Evolutionary conservation across 2,797 vertebrate species (phyloP).

Genomic region (Betta splendens): DNA sequence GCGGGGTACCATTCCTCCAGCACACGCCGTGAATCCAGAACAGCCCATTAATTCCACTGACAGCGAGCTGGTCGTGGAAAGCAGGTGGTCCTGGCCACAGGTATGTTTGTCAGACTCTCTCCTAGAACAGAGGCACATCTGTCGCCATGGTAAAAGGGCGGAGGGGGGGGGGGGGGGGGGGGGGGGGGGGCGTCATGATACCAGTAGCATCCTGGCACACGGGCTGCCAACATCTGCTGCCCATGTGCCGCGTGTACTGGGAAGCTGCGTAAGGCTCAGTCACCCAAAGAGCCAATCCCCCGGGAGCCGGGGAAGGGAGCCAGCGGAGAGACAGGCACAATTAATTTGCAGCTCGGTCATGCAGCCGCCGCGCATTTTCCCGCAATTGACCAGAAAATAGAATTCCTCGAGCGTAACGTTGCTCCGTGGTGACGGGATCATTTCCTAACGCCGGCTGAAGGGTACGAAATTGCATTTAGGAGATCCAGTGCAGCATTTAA

Average conservation of each 20-base stretch:
- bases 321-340: slow-evolving; percentile 62
- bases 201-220: slow-evolving; percentile 30
- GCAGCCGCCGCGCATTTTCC: slow-evolving; percentile 48
- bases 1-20: slow-evolving; percentile 1
- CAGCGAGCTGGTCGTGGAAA: slow-evolving; percentile 37
- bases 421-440: slow-evolving; percentile 60
- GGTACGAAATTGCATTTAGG: slow-evolving; percentile 54
- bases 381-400: slow-evolving; percentile 74
- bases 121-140: slow-evolving; percentile 55
- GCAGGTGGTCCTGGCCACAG: slow-evolving; percentile 70
- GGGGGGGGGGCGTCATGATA: slow-evolving; percentile 10
- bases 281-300: slow-evolving; percentile 57
- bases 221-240: slow-evolving; percentile 61
- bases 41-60: slow-evolving; percentile 32
- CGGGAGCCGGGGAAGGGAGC: slow-evolving; percentile 59
- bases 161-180: too few species aligned
- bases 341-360: slow-evolving; percentile 72
- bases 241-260: slow-evolving; percentile 43
- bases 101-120: slow-evolving; percentile 58
- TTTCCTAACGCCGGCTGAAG: slow-evolving; percentile 58
- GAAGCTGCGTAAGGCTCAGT: slow-evolving; percentile 55
- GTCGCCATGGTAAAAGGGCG: slow-evolving; percentile 30
- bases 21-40: slow-evolving; percentile 13
- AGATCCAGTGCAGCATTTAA: slow-evolving; percentile 45
- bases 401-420: slow-evolving; percentile 67